A percentile compares a stretch with the other conserved stretches of the same genome.
Evolutionary conservation across 2,113 vertebrate species (phyloP).

Genomic region (Cephalopterus ornatus): DNA sequence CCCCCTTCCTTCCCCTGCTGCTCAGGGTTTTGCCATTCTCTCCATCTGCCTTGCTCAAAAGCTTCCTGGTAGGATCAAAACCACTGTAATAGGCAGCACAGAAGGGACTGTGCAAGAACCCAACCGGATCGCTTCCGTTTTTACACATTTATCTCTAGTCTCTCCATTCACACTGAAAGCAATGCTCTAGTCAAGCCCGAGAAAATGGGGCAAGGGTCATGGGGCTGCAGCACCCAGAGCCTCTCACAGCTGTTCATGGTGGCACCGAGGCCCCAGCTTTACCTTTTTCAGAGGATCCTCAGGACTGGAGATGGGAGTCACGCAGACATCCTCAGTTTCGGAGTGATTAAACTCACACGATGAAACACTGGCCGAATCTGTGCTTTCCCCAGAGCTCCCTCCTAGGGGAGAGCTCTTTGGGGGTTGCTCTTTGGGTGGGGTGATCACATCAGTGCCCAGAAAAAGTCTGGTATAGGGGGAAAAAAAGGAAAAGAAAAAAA

Average conservation of each 20-base stretch:
- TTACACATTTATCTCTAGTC: background rate
- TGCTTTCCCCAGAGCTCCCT: slow-evolving; percentile 91
- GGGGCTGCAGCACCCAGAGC: background rate
- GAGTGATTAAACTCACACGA: slow-evolving; percentile 89
- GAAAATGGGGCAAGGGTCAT: background rate
- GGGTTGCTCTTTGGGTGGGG: slow-evolving; percentile 81
- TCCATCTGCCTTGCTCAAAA: background rate
- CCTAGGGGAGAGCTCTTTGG: slow-evolving; percentile 74
- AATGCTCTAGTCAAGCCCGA: background rate
- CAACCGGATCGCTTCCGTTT: background rate
- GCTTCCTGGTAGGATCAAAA: background rate
- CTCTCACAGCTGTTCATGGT: too few species aligned
- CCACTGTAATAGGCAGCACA: background rate
- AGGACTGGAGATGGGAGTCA: slow-evolving; percentile 63
- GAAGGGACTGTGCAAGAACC: background rate
- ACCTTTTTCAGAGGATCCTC: slow-evolving; percentile 85
- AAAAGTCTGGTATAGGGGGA: slow-evolving; percentile 74
- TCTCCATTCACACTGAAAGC: background rate
- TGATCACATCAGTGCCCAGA: slow-evolving; percentile 77
- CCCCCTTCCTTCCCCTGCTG: background rate
- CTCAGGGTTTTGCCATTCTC: background rate
- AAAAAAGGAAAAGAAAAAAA: background rate
- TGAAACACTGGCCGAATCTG: slow-evolving; percentile 90
- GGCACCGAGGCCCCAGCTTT: background rate
- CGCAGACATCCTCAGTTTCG: slow-evolving; percentile 76